phyloP scores from a whole-genome alignment of 2,888 invertebrate species.

The Drosophila flavopinicola region DNA sequence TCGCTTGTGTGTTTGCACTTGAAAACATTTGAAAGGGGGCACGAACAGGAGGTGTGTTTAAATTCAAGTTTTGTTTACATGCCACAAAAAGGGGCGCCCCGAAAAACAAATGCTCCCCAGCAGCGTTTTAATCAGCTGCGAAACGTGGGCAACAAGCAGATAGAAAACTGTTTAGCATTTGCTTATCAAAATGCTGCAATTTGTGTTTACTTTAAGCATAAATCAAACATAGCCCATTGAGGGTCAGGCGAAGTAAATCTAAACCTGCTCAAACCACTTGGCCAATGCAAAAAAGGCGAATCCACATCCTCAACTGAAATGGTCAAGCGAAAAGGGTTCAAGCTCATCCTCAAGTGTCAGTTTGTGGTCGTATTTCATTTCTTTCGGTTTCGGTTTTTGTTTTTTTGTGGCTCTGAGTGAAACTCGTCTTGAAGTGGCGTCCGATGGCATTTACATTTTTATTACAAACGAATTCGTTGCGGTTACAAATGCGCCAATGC shows the following conservation, averaged over 20 bases:
- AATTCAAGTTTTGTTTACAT: constrained; percentile 31
- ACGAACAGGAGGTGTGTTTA: constrained; percentile 45
- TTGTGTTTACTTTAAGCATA: constrained; percentile 44
- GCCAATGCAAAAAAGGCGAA: constrained; percentile 31
- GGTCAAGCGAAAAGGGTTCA: constrained; percentile 62
- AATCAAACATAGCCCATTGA: constrained; percentile 48
- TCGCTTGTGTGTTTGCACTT: constrained; percentile 49
- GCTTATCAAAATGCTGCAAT: constrained; percentile 23
- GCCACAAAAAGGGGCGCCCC: neutral
- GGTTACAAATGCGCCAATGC: constrained; percentile 76
- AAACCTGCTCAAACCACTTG: constrained; percentile 71
- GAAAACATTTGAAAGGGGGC: constrained; percentile 38
- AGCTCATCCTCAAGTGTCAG: constrained; percentile 64
- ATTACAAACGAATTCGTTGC: constrained; percentile 79
- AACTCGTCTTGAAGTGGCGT: constrained; percentile 70
- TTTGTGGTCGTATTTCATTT: constrained; percentile 77
- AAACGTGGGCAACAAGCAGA: constrained; percentile 4
- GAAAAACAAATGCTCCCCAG: constrained; percentile 71
- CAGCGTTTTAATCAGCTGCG: constrained; percentile 63
- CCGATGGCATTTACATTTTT: constrained; percentile 77
- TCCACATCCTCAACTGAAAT: constrained; percentile 39
- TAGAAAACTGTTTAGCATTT: constrained; percentile 5
- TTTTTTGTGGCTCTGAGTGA: constrained; percentile 22
- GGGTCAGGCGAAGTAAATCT: constrained; percentile 24
- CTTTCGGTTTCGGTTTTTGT: constrained; percentile 44